Base-by-base conservation (phyloP, 2,888 invertebrate genomes). In the Myopa tessellatipennis region DNA sequence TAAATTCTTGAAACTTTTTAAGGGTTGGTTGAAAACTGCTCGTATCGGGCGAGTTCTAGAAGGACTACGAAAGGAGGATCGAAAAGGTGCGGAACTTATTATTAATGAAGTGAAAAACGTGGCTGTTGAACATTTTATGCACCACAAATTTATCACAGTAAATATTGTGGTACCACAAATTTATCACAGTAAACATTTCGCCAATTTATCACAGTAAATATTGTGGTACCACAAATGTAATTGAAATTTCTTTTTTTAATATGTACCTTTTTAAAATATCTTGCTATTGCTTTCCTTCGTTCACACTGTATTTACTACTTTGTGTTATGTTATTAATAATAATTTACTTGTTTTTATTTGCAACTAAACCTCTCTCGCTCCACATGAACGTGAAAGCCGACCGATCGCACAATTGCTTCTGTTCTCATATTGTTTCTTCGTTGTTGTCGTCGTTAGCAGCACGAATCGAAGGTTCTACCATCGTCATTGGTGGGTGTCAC, bases 391-490 rank as follows among this genome's bases (percentile, higher is more conserved):
- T 60, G 77, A 79, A 78, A 80, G 76, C 73, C 78, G 83, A 82
- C 81, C 84, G 88, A 87, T 87, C 87, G 82, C 84, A 83, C 84
- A 81, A 87, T 85, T 85, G 86, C 84, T 85, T 84, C 83, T 84
- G 80, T 85, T 85, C 83, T 84, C 84, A 87, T n/a, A n/a, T n/a
- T n/a, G n/a, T n/a, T n/a, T n/a, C n/a, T n/a, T n/a, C n/a, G 55
- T 38, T 63, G 58, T 55, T 18, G 45, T 38, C 18, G 60, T 7
- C 60, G 36, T 14, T 4, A 81, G 80, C 82, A 81, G 83, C 80
- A 84, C 83, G 79, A 84, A 84, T 86, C 84, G 84, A 87, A 87
- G 86, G 86, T 86, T 85, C 84, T 81, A 82, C 83, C 82, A 81
- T 82, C 81, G 81, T 68, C 79, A 26, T 26, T 26, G 26, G 26